phyloP scores from a whole-genome alignment of 2,113 vertebrate species.

The Typhlomys cinereus region DNA sequence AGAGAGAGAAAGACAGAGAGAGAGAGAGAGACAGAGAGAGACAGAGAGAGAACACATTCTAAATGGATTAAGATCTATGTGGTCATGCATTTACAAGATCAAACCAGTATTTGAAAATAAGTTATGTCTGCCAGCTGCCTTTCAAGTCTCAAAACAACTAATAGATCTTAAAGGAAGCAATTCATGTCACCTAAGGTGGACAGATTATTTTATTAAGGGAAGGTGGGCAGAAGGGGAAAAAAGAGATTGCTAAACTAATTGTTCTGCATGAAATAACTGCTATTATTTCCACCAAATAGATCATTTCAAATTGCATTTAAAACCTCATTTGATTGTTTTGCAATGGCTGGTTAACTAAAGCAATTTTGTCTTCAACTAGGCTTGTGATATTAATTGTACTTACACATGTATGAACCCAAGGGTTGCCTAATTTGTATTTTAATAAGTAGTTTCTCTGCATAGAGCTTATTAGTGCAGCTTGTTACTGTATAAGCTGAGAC shows the following conservation, averaged over 20 bases:
- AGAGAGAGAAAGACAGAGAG: too few species aligned
- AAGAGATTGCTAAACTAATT: conserved; percentile 62
- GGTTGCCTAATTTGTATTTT: conserved; percentile 80
- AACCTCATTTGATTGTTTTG: conserved; percentile 83
- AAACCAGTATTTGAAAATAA: conserved; percentile 78
- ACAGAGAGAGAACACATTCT: conserved; percentile 61
- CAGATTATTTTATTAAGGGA: conserved; percentile 75
- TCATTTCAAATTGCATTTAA: conserved; percentile 83
- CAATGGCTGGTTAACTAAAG: conserved; percentile 86
- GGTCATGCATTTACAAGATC: conserved; percentile 70
- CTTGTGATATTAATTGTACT: conserved; percentile 84
- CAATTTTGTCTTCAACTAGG: conserved; percentile 83
- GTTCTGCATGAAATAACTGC: conserved; percentile 80
- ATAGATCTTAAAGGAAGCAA: conserved; percentile 5
- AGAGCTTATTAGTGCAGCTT: conserved; percentile 77
- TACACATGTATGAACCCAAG: conserved; percentile 85
- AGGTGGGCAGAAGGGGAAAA: conserved; percentile 30
- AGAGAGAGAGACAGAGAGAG: too few species aligned
- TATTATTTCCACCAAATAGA: conserved; percentile 79
- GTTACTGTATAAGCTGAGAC: conserved; percentile 59
- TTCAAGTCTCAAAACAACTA: conserved; percentile 28
- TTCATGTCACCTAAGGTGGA: conserved; percentile 65
- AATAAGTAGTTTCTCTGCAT: conserved; percentile 72
- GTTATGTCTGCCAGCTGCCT: conserved; percentile 60
- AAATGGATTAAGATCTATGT: conserved; percentile 79